Base-by-base conservation (phyloP, 2,113 vertebrate species). In the Ailurus styani region DNA sequence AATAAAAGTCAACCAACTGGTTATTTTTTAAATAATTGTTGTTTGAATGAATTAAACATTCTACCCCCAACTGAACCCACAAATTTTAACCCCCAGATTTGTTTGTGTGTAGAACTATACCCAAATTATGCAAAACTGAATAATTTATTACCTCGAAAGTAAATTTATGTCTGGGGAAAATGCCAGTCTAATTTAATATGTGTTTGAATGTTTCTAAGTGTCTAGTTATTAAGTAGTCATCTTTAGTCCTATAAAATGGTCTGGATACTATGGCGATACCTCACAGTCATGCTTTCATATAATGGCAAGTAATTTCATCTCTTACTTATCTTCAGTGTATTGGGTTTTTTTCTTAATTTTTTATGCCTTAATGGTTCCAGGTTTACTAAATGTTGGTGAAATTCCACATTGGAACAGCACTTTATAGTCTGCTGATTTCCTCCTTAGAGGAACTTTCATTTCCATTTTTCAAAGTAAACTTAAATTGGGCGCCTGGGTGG, bases 391-490 rank as follows among this genome's bases (percentile, higher is more conserved):
- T 78, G 17, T 50, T 62, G n/a, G 42, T 70, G 10, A 85, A 84
- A 78, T 64, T 79, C 2, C 17, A 96, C 4, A 13, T 55, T 78
- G 34, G 37, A 50, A 68, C 12, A 7, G 18, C 15, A 89, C 11
- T 93, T 91, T 57, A 73, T 11, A 60, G 3, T 34, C 54, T 52
- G 31, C 4, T 47, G 37, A 91, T 50, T 62, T 6, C 31, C 2
- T 72, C 50, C 42, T 83, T 84, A 42, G 3, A 87, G 62, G n/a
- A 83, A 55, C 7, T 91, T 62, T 70, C 31, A 66, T 21, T 87
- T 82, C 21, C 25, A 64, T 64, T 93, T n/a, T n/a, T n/a, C 42
- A 70, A 94, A 91, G 93, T 89, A 91, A 91, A 77, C n/a, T 37
- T 90, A 9, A 50, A 10, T 47, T 88, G 34, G n/a, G n/a, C n/a